Evolutionary conservation across 2,113 vertebrate species (phyloP).

Genomic region (Tragelaphus buxtoni): DNA sequence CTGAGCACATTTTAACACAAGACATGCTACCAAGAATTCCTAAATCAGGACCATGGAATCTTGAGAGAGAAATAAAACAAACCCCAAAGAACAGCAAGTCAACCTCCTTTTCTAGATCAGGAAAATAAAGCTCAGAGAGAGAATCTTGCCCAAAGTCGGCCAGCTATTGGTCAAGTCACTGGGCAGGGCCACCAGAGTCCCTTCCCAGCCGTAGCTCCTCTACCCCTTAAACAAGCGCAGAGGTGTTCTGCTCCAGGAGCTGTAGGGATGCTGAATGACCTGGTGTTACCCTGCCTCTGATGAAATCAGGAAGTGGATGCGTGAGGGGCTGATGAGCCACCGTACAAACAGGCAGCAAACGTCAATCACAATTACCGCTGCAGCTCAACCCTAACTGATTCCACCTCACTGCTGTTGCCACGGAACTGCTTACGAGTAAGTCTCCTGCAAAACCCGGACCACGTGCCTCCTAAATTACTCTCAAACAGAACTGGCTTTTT

Average conservation of each 20-base stretch:
- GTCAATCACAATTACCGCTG: background rate
- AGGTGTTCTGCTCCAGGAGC: background rate
- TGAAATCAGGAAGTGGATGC: background rate
- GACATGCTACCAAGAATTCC: slow-evolving; percentile 18
- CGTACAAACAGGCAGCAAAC: background rate
- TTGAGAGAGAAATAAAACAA: slow-evolving; percentile 39
- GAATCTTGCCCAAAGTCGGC: background rate
- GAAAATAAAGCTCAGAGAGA: background rate
- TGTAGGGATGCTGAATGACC: background rate
- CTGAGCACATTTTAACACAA: slow-evolving; percentile 15
- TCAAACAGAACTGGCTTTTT: background rate
- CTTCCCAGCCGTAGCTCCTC: background rate
- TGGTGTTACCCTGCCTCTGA: background rate
- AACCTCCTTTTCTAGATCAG: background rate
- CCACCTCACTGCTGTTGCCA: background rate
- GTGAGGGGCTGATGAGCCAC: background rate
- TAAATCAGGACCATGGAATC: background rate
- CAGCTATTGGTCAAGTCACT: background rate
- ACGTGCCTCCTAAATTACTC: background rate
- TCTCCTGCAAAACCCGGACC: background rate
- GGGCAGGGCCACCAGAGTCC: background rate
- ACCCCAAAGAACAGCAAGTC: slow-evolving; percentile 13
- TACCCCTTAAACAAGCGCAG: background rate
- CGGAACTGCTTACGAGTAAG: background rate
- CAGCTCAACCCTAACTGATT: background rate